phyloP scores from a whole-genome alignment of 2,888 invertebrate species.

The Lepetodrilus schrolli region DNA sequence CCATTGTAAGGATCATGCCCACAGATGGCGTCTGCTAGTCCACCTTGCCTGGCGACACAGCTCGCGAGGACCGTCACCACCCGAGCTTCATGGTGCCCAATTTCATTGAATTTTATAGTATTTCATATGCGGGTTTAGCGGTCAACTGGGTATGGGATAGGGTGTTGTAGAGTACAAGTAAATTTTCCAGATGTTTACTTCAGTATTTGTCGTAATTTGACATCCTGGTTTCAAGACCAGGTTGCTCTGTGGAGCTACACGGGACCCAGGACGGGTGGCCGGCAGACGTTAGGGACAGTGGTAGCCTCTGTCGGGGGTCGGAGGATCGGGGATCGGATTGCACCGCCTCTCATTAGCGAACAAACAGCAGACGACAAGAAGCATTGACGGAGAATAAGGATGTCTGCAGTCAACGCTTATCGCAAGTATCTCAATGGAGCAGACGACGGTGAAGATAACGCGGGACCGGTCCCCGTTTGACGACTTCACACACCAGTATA shows the following conservation, averaged over 20 bases:
- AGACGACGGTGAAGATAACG: constrained; percentile 10
- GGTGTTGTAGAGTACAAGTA: constrained; percentile 2
- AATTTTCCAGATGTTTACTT: background rate
- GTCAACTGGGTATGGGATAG: background rate
- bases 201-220: too few species aligned
- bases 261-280: too few species aligned
- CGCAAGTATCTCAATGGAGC: constrained; percentile 19
- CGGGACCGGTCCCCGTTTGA: background rate
- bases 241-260: background rate
- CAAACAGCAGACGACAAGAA: constrained; percentile 25
- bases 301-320: background rate
- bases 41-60: background rate
- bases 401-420: constrained; percentile 27
- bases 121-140: constrained; percentile 20
- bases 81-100: background rate
- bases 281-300: background rate
- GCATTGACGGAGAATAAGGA: background rate
- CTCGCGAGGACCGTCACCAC: too few species aligned
- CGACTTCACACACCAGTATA: constrained; percentile 6
- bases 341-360: constrained; percentile 17
- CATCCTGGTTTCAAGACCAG: background rate
- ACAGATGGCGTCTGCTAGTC: constrained; percentile 2
- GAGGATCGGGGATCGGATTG: constrained; percentile 17
- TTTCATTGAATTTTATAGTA: constrained; percentile 20
- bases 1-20: constrained; percentile 12